phyloP scores from a whole-genome alignment of 2,888 invertebrate genomes.

The Punctoribates punctum region DNA sequence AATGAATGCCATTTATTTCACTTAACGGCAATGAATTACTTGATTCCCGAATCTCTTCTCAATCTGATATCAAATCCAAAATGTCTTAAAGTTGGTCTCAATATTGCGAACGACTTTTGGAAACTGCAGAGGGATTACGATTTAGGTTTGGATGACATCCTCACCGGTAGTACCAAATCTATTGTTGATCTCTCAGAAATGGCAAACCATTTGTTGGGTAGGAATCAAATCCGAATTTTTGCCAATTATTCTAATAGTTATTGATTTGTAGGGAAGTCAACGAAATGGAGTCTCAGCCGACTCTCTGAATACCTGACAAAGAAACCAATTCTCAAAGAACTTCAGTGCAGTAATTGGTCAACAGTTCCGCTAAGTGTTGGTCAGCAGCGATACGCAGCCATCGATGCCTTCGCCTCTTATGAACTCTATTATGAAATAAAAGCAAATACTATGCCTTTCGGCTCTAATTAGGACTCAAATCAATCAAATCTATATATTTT shows the following conservation, averaged over 20 bases:
- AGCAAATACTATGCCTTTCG: neutral
- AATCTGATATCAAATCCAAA: neutral
- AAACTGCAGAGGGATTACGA: neutral
- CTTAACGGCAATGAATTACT: neutral
- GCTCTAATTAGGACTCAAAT: too few relatives aligned
- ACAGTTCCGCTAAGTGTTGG: neutral
- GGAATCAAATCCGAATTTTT: too few relatives aligned
- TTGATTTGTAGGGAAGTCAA: neutral
- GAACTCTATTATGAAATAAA: conserved; percentile 11
- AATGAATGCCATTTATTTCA: conserved; percentile 12
- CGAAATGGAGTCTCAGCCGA: neutral
- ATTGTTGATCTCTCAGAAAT: neutral
- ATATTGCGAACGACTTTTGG: neutral
- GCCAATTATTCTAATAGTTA: too few relatives aligned
- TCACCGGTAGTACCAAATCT: neutral
- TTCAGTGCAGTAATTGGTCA: neutral
- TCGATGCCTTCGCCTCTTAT: conserved; percentile 13
- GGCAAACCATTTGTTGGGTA: neutral
- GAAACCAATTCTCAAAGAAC: neutral
- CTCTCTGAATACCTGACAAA: neutral
- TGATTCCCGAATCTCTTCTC: neutral
- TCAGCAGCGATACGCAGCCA: neutral
- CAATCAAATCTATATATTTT: too few relatives aligned
- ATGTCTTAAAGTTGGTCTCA: conserved; percentile 5
- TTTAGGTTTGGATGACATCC: neutral